Evolutionary conservation across 1,140 invertebrate species (phyloP), one percentile per base, ranked within the genome.

Genomic region (Caenorhabditis briggsae): DNA sequence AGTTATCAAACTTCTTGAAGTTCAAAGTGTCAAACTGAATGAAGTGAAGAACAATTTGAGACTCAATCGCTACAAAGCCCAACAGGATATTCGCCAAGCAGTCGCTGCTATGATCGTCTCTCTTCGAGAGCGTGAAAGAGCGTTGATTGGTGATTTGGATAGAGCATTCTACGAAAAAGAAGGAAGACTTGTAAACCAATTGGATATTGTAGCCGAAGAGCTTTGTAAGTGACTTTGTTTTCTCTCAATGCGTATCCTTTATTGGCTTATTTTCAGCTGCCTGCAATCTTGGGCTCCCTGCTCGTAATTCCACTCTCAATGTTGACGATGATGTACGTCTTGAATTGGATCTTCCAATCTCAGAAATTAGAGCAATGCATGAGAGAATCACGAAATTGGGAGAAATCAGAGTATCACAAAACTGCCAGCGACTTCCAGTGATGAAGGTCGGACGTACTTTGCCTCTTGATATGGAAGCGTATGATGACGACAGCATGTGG

Each of bases 401-500:
- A 50, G 46, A 78, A 53, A 50, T 78, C 53, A 16, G 70, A 53
- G 46, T 78, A 12, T 78, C 70, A 23, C 46, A 78, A 23, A 14
- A 78, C 33, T 78, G 70, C 25, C 70, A 78, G n/a, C 12, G 70
- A 53, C 70, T 78, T 23, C 43, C 70, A 23, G n/a, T 78, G 70
- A 78, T 50, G 20, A 78, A 78, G 20, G 70, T 78, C 20, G 70
- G 70, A 50, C 46, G 70, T 78, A 78, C 70, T 50, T 50, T 78
- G 70, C 70, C 70, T 20, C 70, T 78, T 25, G 70, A 78, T 53
- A 78, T 78, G 70, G 70, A 78, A 50, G 43, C 20, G 7, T 78
- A 78, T 78, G 70, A 78, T 25, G 70, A 78, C 70, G 70, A 78
- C 46, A 78, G 41, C 46, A 78, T 78, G 70, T 78, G 70, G 70